A percentile compares a stretch with the other conserved stretches of the same genome.
phyloP scores from a whole-genome alignment of 2,797 vertebrate genomes.

The Gobionotothen gibberifrons region DNA sequence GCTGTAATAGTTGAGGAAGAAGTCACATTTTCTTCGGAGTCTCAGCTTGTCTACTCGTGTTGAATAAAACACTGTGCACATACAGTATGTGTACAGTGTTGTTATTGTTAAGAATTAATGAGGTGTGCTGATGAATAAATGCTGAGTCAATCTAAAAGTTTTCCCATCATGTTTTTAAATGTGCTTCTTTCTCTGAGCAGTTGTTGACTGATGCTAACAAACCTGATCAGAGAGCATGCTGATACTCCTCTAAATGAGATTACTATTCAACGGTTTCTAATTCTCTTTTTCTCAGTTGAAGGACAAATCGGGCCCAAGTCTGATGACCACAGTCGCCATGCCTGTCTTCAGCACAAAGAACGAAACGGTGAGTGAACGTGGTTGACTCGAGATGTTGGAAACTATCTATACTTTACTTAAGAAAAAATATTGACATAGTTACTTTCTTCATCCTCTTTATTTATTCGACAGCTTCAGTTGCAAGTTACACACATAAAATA shows the following conservation, averaged over 20 bases:
- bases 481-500: no score
- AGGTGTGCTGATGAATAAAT: background rate
- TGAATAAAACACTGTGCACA: background rate
- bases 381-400: no score
- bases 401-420: no score
- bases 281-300: slow-evolving; percentile 82
- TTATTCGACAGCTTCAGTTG: no score
- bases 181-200: background rate
- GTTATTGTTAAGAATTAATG: background rate
- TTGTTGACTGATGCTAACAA: slow-evolving; percentile 5
- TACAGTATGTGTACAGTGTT: no score
- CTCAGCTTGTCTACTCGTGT: background rate
- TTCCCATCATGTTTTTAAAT: background rate
- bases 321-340: slow-evolving; percentile 98
- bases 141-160: background rate
- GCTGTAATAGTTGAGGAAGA: no score
- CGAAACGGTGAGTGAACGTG: slow-evolving; percentile 87
- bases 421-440: no score
- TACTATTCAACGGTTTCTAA: background rate
- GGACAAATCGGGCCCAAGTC: slow-evolving; percentile 88
- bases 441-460: no score
- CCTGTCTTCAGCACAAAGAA: slow-evolving; percentile 99
- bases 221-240: background rate
- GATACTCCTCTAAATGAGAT: background rate
- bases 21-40: background rate